Evolutionary conservation across 1,140 invertebrate genomes (phyloP).

Genomic region (Drosophila nigrodunni): DNA sequence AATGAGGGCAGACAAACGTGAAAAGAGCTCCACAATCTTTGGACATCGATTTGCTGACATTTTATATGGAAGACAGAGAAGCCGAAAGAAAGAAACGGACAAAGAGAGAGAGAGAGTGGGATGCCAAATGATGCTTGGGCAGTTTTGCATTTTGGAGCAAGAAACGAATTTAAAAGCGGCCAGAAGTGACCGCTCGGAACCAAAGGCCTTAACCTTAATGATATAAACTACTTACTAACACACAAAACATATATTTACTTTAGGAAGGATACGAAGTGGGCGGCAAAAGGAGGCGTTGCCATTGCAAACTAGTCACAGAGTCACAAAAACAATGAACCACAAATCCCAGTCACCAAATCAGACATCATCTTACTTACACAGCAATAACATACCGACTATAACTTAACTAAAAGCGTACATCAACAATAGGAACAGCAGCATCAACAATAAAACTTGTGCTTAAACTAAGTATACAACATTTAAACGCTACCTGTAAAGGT

Average conservation of each 20-base stretch:
- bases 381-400: constrained; percentile 37
- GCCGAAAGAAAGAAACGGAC: no score
- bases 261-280: constrained; percentile 56
- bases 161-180: constrained; percentile 78
- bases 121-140: constrained; percentile 50
- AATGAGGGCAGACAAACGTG: constrained; percentile 83
- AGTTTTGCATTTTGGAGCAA: constrained; percentile 77
- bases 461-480: constrained; percentile 52
- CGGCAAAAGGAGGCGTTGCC: constrained; percentile 43
- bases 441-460: constrained; percentile 60
- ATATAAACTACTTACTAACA: constrained; percentile 67
- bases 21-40: constrained; percentile 28
- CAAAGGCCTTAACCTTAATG: constrained; percentile 77
- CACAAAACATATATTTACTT: constrained; percentile 45
- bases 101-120: not conserved
- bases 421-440: constrained; percentile 14
- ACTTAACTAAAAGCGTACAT: constrained; percentile 34
- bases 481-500: constrained; percentile 22
- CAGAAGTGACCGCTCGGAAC: constrained; percentile 67
- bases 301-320: constrained; percentile 64
- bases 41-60: constrained; percentile 26
- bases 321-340: constrained; percentile 43
- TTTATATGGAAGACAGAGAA: not conserved
- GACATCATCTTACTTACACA: constrained; percentile 17
- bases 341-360: constrained; percentile 61